Conservation (phyloP, 2,113 vertebrate genomes). For the Tetraodon nigroviridis region DNA sequence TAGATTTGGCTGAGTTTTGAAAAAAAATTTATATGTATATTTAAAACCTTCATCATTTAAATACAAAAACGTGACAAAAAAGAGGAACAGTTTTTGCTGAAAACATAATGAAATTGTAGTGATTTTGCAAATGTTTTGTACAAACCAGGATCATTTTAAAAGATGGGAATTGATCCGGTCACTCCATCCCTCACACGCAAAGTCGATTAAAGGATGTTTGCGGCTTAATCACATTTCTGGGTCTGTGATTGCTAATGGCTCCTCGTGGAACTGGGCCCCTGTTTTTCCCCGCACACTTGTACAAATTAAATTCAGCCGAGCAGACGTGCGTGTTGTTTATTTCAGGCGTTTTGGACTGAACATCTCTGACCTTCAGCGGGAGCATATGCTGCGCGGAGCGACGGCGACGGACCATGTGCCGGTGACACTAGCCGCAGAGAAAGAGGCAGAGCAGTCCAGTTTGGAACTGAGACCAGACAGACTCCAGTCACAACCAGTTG, state of each 20-base stretch:
- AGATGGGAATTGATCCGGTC: too few species aligned
- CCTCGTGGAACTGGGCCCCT: too few species aligned
- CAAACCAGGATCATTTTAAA: too few species aligned
- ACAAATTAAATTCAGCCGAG: conserved; percentile 25
- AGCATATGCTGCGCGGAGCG: conserved; percentile 71
- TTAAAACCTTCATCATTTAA: neutral
- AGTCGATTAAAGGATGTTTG: too few species aligned
- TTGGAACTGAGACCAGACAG: conserved; percentile 67
- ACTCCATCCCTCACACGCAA: too few species aligned
- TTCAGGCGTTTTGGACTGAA: conserved; percentile 63
- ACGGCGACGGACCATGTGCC: conserved; percentile 45
- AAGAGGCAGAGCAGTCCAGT: conserved; percentile 64
- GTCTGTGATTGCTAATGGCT: too few species aligned
- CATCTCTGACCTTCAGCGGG: conserved; percentile 70
- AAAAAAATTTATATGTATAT: neutral
- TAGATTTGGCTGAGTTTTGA: too few species aligned
- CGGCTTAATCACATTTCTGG: too few species aligned
- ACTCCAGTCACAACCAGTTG: conserved; percentile 70
- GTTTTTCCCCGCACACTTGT: conserved; percentile 6
- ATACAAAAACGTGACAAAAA: neutral
- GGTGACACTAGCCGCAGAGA: conserved; percentile 62
- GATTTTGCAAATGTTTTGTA: too few species aligned
- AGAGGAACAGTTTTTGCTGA: too few species aligned
- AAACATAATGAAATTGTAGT: too few species aligned
- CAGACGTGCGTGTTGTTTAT: conserved; percentile 55